These are phyloP conservation scores for Cyclargus thomasi DNA, from an alignment of 1,140 invertebrate species.

Conservation along the genomic window DNA sequence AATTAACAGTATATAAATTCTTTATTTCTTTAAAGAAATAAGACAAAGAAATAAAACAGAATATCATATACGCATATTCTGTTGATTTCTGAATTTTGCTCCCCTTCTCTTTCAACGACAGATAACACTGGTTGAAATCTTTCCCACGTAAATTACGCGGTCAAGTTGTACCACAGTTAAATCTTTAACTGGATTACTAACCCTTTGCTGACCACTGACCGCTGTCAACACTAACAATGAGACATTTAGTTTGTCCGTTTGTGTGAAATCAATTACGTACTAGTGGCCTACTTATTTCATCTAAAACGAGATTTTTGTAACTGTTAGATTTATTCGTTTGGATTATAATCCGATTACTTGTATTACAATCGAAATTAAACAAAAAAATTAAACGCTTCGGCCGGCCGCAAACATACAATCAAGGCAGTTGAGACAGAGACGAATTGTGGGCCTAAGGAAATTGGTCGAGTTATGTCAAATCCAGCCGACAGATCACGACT, in stretches of 20 bases:
- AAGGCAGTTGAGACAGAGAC: too few species aligned
- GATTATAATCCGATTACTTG: background rate
- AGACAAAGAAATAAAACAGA: too few species aligned
- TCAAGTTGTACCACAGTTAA: background rate
- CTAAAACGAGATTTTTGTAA: background rate
- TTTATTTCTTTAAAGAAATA: too few species aligned
- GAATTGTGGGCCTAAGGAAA: too few species aligned
- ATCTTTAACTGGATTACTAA: conserved; percentile 5
- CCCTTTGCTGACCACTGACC: conserved; percentile 7
- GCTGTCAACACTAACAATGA: conserved; percentile 4
- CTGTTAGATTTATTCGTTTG: background rate
- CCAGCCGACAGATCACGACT: too few species aligned
- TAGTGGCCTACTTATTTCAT: background rate
- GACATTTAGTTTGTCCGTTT: background rate
- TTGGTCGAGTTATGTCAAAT: too few species aligned
- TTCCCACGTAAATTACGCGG: conserved; percentile 3
- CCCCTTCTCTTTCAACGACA: background rate
- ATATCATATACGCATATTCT: too few species aligned
- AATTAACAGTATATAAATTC: too few species aligned
- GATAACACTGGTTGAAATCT: background rate
- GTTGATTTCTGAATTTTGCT: background rate
- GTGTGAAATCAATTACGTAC: background rate
- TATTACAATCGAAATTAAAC: too few species aligned
- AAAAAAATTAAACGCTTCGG: too few species aligned
- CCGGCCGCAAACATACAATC: too few species aligned